Percentiles rank a stretch among this genome's conserved stretches.
Evolutionary conservation across 2,888 invertebrate genomes (phyloP).

Genomic region (Pseudolycoriella hygida): DNA sequence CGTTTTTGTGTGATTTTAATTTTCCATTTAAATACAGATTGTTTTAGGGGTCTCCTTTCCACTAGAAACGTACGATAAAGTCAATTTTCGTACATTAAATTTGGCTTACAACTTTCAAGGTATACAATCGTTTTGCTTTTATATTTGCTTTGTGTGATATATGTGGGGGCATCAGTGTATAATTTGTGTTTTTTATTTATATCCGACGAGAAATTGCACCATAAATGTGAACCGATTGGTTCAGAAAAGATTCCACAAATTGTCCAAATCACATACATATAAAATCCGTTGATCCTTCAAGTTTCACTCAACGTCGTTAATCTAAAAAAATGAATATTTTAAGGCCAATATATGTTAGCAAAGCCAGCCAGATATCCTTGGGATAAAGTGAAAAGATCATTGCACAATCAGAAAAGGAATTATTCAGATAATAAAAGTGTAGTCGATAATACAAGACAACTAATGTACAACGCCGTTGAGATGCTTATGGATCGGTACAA

Average conservation of each 20-base stretch:
- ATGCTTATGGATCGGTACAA: neutral
- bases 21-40: neutral
- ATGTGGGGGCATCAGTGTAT: too few species aligned
- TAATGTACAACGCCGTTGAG: slow-evolving; percentile 3
- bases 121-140: too few species aligned
- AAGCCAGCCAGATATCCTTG: slow-evolving; percentile 1
- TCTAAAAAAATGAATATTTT: too few species aligned
- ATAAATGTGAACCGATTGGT: too few species aligned
- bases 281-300: too few species aligned
- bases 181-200: too few species aligned
- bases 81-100: slow-evolving; percentile 7
- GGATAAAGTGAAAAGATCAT: neutral
- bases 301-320: too few species aligned
- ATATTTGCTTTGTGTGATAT: too few species aligned
- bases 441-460: slow-evolving; percentile 2
- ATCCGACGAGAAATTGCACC: too few species aligned
- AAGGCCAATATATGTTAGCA: slow-evolving; percentile 2
- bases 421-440: neutral
- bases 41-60: slow-evolving; percentile 3
- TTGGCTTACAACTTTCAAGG: slow-evolving; percentile 6
- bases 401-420: neutral
- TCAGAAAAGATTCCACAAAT: too few species aligned
- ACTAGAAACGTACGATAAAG: slow-evolving; percentile 4
- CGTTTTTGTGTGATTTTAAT: neutral
- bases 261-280: too few species aligned